Evolutionary conservation across 2,797 vertebrate species (phyloP).

Genomic region (Amblyraja radiata): DNA sequence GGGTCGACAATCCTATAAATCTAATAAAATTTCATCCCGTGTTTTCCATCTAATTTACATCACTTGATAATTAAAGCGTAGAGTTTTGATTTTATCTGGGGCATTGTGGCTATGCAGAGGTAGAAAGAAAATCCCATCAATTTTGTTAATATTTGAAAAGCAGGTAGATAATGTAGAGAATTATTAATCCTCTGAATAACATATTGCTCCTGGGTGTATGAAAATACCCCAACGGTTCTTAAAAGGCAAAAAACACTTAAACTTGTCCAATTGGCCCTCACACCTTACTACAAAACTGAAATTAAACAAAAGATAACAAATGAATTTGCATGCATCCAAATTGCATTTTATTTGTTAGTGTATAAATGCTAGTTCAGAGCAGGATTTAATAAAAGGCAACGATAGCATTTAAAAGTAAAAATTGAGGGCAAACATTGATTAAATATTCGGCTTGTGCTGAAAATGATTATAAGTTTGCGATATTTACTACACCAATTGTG

Average conservation of each 20-base stretch:
- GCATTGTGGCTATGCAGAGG: conserved; percentile 58
- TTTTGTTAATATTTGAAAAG: conserved; percentile 52
- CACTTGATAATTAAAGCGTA: conserved; percentile 65
- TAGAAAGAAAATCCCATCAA: conserved; percentile 59
- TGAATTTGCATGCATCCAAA: not conserved
- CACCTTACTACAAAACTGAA: not conserved
- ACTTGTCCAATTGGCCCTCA: not conserved
- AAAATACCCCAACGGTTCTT: not conserved
- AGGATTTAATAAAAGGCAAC: not conserved
- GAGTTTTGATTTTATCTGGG: conserved; percentile 56
- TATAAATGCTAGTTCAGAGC: not conserved
- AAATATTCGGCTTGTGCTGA: not conserved
- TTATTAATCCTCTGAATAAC: not conserved
- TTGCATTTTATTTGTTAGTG: not conserved
- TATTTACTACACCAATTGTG: not conserved
- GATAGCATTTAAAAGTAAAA: too few relatives aligned
- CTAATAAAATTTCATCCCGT: conserved; percentile 47
- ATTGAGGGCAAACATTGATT: not conserved
- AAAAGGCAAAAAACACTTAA: not conserved
- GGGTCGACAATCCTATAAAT: not conserved
- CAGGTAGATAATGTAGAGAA: not conserved
- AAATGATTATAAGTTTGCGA: not conserved
- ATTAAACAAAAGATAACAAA: conserved; percentile 16
- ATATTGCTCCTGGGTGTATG: not conserved
- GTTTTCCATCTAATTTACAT: conserved; percentile 57